These are phyloP conservation scores for Heliconius sara DNA, from an alignment of 2,888 invertebrate genomes.

Conservation along the genomic window DNA sequence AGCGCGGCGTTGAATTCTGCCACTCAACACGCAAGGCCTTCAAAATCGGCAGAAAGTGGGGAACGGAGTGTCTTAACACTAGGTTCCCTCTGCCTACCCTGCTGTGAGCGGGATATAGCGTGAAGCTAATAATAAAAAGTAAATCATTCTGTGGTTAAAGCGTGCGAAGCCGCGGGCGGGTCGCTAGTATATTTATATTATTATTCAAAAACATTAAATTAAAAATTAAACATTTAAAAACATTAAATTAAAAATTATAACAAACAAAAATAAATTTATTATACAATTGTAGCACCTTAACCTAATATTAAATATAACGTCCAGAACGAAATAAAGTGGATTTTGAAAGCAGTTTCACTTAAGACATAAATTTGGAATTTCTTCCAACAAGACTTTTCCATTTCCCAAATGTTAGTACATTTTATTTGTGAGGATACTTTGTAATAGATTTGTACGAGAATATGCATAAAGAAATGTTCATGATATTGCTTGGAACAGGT, in stretches of 20 bases:
- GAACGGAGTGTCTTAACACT: no score
- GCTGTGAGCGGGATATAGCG: no score
- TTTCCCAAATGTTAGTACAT: conserved; percentile 30
- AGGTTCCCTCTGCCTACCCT: no score
- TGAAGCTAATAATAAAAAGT: no score
- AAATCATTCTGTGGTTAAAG: no score
- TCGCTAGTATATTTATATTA: no score
- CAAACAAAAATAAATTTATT: not conserved
- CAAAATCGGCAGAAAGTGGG: no score
- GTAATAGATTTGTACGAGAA: conserved; percentile 16
- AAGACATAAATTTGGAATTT: conserved; percentile 38
- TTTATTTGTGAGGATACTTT: conserved; percentile 21
- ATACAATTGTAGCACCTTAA: conserved; percentile 1
- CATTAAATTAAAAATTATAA: not conserved
- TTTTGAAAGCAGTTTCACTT: conserved; percentile 26
- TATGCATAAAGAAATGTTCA: not conserved
- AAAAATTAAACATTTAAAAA: no score
- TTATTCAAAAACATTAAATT: no score
- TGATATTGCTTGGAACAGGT: not conserved
- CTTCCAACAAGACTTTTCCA: conserved; percentile 28
- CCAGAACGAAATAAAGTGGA: conserved; percentile 19
- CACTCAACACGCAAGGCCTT: no score
- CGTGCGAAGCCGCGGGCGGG: no score
- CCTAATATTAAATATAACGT: conserved; percentile 14
- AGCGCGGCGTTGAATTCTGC: no score